phyloP scores from a whole-genome alignment of 2,888 invertebrate genomes.

The Disparrhopalites patrizii region DNA sequence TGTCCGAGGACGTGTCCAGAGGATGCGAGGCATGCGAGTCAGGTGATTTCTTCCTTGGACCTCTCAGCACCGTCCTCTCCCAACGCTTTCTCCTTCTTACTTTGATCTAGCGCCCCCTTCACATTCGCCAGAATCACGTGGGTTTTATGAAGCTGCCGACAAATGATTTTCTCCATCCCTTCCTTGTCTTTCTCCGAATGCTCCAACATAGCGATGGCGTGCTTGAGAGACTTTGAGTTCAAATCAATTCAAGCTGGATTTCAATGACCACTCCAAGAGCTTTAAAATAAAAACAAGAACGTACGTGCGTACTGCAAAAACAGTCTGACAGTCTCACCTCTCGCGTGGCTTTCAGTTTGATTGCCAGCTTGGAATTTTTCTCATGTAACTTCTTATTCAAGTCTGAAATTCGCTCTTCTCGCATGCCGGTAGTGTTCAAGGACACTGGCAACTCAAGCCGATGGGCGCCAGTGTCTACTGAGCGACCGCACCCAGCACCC shows the following conservation, averaged over 20 bases:
- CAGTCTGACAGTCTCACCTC: too few relatives aligned
- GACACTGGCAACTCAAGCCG: too few relatives aligned
- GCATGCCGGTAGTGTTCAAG: not conserved
- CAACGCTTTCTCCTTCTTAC: not conserved
- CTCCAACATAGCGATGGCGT: slow-evolving; percentile 17
- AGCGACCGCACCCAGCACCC: too few relatives aligned
- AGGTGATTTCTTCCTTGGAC: too few relatives aligned
- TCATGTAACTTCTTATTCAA: slow-evolving; percentile 18
- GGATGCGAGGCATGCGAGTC: too few relatives aligned
- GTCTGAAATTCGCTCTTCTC: not conserved
- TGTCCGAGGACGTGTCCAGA: too few relatives aligned
- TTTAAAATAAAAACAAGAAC: not conserved
- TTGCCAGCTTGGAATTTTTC: slow-evolving; percentile 25
- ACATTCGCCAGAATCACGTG: slow-evolving; percentile 15
- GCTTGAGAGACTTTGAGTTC: slow-evolving; percentile 11
- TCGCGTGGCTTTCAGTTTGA: slow-evolving; percentile 14
- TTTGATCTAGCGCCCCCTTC: not conserved
- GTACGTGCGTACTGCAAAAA: too few relatives aligned
- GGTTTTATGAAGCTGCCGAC: slow-evolving; percentile 18
- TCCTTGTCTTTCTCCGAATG: slow-evolving; percentile 24
- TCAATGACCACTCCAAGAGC: too few relatives aligned
- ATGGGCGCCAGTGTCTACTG: too few relatives aligned
- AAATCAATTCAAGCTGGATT: not conserved
- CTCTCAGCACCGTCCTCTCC: too few relatives aligned
- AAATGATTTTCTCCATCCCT: slow-evolving; percentile 28